phyloP scores from a whole-genome alignment of 2,113 vertebrate species.

The Lagopus muta region DNA sequence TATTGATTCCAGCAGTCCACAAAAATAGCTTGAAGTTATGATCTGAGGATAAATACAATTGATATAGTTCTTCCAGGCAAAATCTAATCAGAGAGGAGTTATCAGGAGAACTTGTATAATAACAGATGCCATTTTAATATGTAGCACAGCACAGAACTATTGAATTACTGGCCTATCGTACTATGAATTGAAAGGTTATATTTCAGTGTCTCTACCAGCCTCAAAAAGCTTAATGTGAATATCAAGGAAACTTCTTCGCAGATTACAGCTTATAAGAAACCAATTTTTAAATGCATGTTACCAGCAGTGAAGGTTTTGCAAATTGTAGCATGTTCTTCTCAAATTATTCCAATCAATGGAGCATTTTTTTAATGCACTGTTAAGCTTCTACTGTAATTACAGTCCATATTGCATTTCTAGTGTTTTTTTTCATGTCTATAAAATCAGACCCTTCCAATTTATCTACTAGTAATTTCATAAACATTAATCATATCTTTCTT shows the following conservation, averaged over 20 bases:
- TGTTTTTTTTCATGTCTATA: neutral
- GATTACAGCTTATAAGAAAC: neutral
- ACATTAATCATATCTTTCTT: conserved; percentile 9
- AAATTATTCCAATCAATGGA: conserved; percentile 49
- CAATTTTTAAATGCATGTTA: neutral
- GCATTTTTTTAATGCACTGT: conserved; percentile 25
- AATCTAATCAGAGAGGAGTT: neutral
- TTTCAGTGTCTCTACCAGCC: neutral
- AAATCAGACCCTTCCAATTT: conserved; percentile 6
- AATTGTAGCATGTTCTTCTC: conserved; percentile 14
- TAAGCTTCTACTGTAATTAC: conserved; percentile 20
- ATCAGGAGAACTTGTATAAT: neutral
- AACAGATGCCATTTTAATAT: neutral
- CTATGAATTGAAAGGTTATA: neutral
- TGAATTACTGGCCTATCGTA: neutral
- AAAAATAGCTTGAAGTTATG: neutral
- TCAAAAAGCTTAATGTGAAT: neutral
- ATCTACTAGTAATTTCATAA: conserved; percentile 21
- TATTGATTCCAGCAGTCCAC: neutral
- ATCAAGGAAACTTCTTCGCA: neutral
- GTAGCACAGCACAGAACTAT: neutral
- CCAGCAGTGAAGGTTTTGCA: neutral
- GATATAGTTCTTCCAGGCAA: neutral
- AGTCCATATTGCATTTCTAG: neutral
- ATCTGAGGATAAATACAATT: neutral